Evolutionary conservation across 2,888 invertebrate species (phyloP).

Genomic region (Lepidocyrtoides sp.): DNA sequence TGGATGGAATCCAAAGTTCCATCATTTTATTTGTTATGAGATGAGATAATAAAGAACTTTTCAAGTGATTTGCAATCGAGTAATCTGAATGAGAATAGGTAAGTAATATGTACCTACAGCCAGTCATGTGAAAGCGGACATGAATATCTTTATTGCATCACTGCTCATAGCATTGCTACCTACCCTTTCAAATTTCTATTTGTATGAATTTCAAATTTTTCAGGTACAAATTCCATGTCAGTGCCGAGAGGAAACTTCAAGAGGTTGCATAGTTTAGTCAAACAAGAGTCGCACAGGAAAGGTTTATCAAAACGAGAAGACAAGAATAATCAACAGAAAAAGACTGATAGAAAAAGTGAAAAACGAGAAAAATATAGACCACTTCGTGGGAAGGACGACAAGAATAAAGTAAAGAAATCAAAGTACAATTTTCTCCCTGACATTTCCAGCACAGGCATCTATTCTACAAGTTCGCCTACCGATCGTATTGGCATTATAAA

Average conservation of each 20-base stretch:
- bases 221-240: conserved; percentile 79
- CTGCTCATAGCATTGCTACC: not conserved
- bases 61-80: too few species aligned
- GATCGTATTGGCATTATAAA: conserved; percentile 31
- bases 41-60: too few species aligned
- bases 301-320: not conserved
- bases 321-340: not conserved
- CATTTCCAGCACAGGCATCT: not conserved
- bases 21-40: too few species aligned
- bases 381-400: not conserved
- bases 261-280: conserved; percentile 33
- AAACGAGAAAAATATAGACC: not conserved
- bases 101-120: too few species aligned
- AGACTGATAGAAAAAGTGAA: not conserved
- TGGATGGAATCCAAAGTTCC: too few species aligned
- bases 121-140: not conserved
- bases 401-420: conserved; percentile 52
- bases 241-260: conserved; percentile 51
- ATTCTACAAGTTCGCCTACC: conserved; percentile 11
- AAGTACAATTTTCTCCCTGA: conserved; percentile 42
- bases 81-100: too few species aligned
- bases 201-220: conserved; percentile 60
- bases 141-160: not conserved
- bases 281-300: conserved; percentile 1
- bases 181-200: not conserved